phyloP scores from a whole-genome alignment of 2,888 invertebrate genomes.

The Myopa tessellatipennis region DNA sequence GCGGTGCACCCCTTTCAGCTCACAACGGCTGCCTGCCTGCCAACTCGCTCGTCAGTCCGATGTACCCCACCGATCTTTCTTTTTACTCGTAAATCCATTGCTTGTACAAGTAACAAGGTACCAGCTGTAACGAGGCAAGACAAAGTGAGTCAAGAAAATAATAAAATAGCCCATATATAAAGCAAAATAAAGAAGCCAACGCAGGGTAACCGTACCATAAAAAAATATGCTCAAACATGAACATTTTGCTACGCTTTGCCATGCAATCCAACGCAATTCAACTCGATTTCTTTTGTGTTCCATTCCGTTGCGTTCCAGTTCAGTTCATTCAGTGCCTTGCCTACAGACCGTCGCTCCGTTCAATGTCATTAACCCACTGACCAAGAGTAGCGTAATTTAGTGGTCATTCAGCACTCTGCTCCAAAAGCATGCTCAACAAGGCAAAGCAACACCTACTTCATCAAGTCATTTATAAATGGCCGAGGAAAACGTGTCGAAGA shows the following conservation, averaged over 20 bases:
- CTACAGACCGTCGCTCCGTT: slow-evolving; percentile 3
- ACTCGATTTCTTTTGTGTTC: neutral
- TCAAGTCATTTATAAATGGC: neutral
- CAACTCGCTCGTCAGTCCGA: neutral
- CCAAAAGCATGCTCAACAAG: slow-evolving; percentile 21
- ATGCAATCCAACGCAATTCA: slow-evolving; percentile 30
- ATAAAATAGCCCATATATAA: neutral
- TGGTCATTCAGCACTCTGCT: slow-evolving; percentile 18
- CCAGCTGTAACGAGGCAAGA: neutral
- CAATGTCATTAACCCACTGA: slow-evolving; percentile 47
- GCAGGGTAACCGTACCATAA: neutral
- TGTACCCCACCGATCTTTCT: neutral
- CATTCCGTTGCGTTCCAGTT: slow-evolving; percentile 9
- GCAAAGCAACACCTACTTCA: slow-evolving; percentile 3
- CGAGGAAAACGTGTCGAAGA: neutral
- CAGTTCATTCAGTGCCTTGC: slow-evolving; percentile 11
- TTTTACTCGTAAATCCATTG: neutral
- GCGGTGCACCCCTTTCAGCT: neutral
- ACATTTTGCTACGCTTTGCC: slow-evolving; percentile 19
- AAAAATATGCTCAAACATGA: slow-evolving; percentile 30
- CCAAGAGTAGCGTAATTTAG: slow-evolving; percentile 34
- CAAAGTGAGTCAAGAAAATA: neutral
- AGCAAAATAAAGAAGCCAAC: slow-evolving; percentile 10
- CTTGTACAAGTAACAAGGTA: neutral
- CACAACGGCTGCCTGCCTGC: neutral